Evolutionary conservation across 2,797 vertebrate species (phyloP).

Genomic region (Myotis daubentonii): DNA sequence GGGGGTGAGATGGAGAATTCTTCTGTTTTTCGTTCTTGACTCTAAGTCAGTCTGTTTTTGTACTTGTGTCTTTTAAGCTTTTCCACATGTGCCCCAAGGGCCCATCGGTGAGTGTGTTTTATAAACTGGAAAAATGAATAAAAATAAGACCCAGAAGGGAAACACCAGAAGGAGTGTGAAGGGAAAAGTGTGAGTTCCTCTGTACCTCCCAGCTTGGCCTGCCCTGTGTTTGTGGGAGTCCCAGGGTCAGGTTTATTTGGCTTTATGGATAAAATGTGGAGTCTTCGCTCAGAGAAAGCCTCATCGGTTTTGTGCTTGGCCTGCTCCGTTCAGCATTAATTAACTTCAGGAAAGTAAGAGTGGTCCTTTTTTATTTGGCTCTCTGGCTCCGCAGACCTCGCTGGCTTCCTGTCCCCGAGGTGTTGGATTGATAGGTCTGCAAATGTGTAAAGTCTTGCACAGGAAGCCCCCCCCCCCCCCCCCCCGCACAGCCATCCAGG

Average conservation of each 20-base stretch:
- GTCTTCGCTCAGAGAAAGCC: slow-evolving; percentile 65
- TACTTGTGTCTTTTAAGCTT: slow-evolving; percentile 82
- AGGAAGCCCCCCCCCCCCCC: slow-evolving; percentile 62
- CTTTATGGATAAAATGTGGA: slow-evolving; percentile 76
- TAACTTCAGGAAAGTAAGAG: slow-evolving; percentile 79
- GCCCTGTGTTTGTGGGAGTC: slow-evolving; percentile 71
- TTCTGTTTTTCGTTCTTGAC: slow-evolving; percentile 70
- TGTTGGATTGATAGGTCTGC: slow-evolving; percentile 75
- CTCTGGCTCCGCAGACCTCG: slow-evolving; percentile 74
- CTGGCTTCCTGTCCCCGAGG: slow-evolving; percentile 79
- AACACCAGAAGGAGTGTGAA: slow-evolving; percentile 78
- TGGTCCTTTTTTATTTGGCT: slow-evolving; percentile 79
- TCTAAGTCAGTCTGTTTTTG: slow-evolving; percentile 79
- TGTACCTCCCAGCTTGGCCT: slow-evolving; percentile 80
- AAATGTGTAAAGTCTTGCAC: slow-evolving; percentile 79
- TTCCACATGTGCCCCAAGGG: slow-evolving; percentile 82
- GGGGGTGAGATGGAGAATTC: slow-evolving; percentile 10
- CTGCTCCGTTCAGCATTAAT: slow-evolving; percentile 73
- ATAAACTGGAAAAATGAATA: slow-evolving; percentile 83
- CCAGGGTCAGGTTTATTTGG: slow-evolving; percentile 75
- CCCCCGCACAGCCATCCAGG: slow-evolving; percentile 27
- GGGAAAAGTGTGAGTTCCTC: slow-evolving; percentile 80
- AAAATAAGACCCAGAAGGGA: slow-evolving; percentile 82
- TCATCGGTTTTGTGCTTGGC: slow-evolving; percentile 62
- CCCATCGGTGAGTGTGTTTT: slow-evolving; percentile 77